These are phyloP conservation scores for Psettodes erumei DNA, from an alignment of 2,113 vertebrate species.

Conservation along the genomic window DNA sequence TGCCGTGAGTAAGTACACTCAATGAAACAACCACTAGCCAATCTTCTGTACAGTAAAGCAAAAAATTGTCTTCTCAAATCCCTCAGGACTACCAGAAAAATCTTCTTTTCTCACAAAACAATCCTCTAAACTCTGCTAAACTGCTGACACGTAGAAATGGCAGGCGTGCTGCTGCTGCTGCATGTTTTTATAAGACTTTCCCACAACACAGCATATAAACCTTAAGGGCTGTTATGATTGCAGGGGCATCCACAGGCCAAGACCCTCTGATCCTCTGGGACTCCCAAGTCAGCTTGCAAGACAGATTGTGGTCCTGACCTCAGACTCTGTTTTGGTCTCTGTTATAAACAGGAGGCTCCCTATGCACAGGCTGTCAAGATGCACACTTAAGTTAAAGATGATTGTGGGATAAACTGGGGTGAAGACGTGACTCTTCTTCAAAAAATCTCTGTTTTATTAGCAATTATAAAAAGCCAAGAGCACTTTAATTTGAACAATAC, in stretches of 20 bases:
- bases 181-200: conserved; percentile 34
- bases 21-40: neutral
- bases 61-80: conserved; percentile 6
- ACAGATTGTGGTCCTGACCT: conserved; percentile 73
- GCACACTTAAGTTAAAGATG: conserved; percentile 37
- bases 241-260: conserved; percentile 44
- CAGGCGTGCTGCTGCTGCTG: conserved; percentile 7
- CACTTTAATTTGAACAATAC: neutral
- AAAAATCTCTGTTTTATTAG: neutral
- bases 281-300: conserved; percentile 39
- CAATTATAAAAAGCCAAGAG: neutral
- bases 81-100: neutral
- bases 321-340: conserved; percentile 37
- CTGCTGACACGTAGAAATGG: conserved; percentile 45
- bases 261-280: conserved; percentile 36
- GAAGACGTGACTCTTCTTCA: neutral
- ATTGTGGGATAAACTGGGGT: neutral
- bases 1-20: neutral
- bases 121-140: conserved; percentile 9
- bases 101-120: conserved; percentile 13
- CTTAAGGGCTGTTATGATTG: conserved; percentile 46
- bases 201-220: conserved; percentile 19
- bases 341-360: conserved; percentile 52
- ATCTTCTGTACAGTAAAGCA: neutral
- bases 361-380: conserved; percentile 58